Evolutionary conservation across 2,797 vertebrate species (phyloP), one percentile per base, ranked within the genome.

Genomic region (Thamnophis elegans): DNA sequence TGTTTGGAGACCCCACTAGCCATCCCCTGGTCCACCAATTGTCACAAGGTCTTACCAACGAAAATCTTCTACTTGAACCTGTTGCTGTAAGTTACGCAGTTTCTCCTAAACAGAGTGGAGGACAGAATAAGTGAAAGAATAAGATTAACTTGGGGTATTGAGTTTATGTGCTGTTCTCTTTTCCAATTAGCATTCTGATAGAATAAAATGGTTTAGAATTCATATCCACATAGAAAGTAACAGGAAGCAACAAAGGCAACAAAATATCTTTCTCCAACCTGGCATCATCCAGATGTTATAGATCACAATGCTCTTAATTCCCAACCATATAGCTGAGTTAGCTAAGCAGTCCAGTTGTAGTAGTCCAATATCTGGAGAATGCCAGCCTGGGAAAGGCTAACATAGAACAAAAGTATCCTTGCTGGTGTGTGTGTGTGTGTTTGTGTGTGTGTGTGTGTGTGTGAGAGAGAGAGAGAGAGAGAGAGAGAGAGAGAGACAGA

Each of bases 41-140:
- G 11, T 4, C 26, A n/a, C 1, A 5, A 32, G 85, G 55, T 95
- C 96, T 87, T 95, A 95, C 89, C 94, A 91, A 42, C 94, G 47
- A 0, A 95, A 92, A 0, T 95, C 95, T 92, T 96, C 97, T 4
- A 95, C 94, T 65, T 96, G 96, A 20, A 97, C 92, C 28, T 96
- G 95, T 86, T 93, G 95, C 90, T 97, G 96, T 28, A 97, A 95
- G 89, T 93, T 95, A 22, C 94, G 95, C 12, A 97, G 94, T 68
- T 96, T 97, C 92, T 97, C 96, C 97, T 97, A 55, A 53, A 60
- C 1, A 55, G 18, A 78, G 26, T 6, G 1, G 62, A 42, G 42
- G 7, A n/a, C 42, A 3, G 12, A 4, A 58, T 26, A 4, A 93
- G 53, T 42, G 32, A 58, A 26, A 42, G 8, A 4, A 0, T 5